These are phyloP conservation scores for Coluber constrictor DNA, from an alignment of 2,797 vertebrate species.

Conservation along the genomic window DNA sequence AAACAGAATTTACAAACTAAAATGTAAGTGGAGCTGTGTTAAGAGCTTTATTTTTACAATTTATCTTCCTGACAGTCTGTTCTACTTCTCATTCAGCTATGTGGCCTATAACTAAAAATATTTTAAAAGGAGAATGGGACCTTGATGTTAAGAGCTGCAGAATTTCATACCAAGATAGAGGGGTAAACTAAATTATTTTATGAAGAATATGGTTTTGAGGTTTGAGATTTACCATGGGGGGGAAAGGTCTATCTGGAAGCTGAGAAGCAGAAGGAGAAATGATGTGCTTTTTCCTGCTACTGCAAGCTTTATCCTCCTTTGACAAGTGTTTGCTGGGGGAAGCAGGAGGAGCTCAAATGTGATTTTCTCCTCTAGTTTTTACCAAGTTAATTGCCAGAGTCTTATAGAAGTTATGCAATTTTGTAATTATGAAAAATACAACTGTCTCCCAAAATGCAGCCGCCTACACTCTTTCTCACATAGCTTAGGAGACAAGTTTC, in stretches of 20 bases:
- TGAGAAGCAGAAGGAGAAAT: not conserved
- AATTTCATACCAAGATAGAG: not conserved
- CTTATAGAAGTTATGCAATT: not conserved
- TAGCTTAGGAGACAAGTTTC: conserved; percentile 12
- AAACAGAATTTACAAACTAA: not conserved
- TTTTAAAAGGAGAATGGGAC: not conserved
- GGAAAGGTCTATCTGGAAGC: not conserved
- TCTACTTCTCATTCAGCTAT: not conserved
- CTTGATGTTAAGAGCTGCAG: not conserved
- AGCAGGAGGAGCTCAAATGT: not conserved
- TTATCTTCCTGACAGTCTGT: not conserved
- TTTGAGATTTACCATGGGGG: not conserved
- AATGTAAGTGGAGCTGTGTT: not conserved
- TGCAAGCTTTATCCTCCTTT: not conserved
- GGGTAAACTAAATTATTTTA: not conserved
- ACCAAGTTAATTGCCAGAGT: not conserved
- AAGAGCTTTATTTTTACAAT: not conserved
- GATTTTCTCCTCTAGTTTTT: not conserved
- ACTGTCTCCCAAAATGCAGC: not conserved
- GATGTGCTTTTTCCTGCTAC: not conserved
- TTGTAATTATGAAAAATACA: not conserved
- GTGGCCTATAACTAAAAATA: not conserved
- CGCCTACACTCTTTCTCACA: not conserved
- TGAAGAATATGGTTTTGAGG: not conserved
- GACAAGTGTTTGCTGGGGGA: not conserved